Base-by-base conservation (phyloP, 1,140 invertebrate genomes). In the Neodiprion pinetum region DNA sequence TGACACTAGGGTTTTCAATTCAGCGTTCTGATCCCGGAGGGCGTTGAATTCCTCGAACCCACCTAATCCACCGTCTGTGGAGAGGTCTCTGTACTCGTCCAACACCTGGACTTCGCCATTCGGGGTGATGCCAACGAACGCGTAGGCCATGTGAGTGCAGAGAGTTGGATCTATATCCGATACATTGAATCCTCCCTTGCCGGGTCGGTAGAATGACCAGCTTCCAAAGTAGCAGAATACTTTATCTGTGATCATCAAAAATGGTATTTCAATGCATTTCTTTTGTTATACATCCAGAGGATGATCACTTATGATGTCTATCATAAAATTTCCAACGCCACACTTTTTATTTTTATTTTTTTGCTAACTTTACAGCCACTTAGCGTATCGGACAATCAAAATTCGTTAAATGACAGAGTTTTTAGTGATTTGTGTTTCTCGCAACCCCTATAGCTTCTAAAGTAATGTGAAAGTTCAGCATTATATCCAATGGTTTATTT, bases 111-210 rank as follows among this genome's bases (percentile, higher is more conserved):
- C 28, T 2, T 40, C 28, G 28, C 28, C 28, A 5, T 9, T 80
- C 74, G 11, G 47, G 23, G 23, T 84, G 10, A 93, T 87, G 8
- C 94, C 93, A 70, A 92, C 90, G 80, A 95, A 95, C 1, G 91
- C 85, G 78, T 95, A 95, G 40, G 94, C 90, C 21, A 94, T 77
- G 84, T 95, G 94, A 1, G 94, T 93, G 81, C 94, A 96, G 0
- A 95, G 84, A 23, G 86, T 83, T 0, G 93, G 89, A 82, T 95
- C 91, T 11, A 96, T 92, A 71, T 93, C 76, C 50, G 90, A 89
- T 0, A 94, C 90, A 10, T 90, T 89, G 78, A 93, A 94, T 84
- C 92, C 91, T 12, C 94, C 94, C 70, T 88, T 84, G 11, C 89
- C 91, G 1, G 85, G 87, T 61, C 94, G 89, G 80, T 95, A 95